These are phyloP conservation scores for Drosophila prosaltans DNA, from an alignment of 1,140 invertebrate species.

Conservation along the genomic window DNA sequence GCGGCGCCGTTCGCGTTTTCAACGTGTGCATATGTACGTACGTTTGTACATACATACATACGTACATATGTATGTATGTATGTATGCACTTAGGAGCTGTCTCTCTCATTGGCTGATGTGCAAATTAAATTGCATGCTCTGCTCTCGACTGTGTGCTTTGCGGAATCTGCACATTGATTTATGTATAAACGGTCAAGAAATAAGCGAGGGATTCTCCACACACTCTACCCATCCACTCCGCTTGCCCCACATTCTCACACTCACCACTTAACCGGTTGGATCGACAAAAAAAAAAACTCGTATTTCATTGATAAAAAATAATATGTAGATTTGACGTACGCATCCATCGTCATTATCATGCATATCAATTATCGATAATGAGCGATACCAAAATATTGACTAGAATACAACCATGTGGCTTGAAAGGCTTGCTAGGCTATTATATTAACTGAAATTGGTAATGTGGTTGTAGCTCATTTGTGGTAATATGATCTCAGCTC, in stretches of 20 bases:
- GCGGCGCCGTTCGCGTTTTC: slow-evolving; percentile 51
- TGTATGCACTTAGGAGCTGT: not conserved
- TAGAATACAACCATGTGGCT: not conserved
- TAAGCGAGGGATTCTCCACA: not conserved
- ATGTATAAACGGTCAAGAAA: not conserved
- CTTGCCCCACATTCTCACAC: no score
- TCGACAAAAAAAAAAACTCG: slow-evolving; percentile 22
- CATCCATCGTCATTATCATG: slow-evolving; percentile 17
- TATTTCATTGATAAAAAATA: slow-evolving; percentile 67
- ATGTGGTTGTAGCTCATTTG: no score
- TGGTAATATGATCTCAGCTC: no score
- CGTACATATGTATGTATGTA: not conserved
- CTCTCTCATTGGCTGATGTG: slow-evolving; percentile 13
- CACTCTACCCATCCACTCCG: no score
- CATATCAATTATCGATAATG: slow-evolving; percentile 49
- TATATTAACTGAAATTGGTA: no score
- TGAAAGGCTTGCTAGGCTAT: not conserved
- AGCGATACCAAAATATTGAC: slow-evolving; percentile 19
- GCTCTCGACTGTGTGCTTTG: not conserved
- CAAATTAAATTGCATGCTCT: slow-evolving; percentile 69
- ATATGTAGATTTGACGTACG: slow-evolving; percentile 26
- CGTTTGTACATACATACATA: not conserved
- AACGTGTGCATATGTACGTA: slow-evolving; percentile 14
- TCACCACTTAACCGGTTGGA: slow-evolving; percentile 45
- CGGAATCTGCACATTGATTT: slow-evolving; percentile 47